Evolutionary conservation across 2,888 invertebrate genomes (phyloP).

Genomic region (Stenchaetothrips biformis): DNA sequence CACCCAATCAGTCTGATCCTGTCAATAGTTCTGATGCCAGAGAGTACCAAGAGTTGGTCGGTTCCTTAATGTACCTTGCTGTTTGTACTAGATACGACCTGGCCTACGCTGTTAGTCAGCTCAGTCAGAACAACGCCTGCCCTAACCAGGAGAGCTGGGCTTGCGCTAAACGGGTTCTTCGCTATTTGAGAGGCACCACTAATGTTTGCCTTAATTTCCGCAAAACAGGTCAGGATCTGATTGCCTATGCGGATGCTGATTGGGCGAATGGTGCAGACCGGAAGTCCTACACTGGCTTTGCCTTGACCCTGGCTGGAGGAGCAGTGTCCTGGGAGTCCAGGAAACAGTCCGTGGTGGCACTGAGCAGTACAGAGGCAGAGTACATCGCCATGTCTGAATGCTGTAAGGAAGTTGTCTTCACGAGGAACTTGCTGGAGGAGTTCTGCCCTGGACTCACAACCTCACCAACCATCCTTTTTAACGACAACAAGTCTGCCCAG

Average conservation of each 20-base stretch:
- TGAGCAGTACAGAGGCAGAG: not conserved
- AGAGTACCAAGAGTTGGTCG: not conserved
- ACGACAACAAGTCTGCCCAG: not conserved
- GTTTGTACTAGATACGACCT: not conserved
- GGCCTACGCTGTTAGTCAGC: not conserved
- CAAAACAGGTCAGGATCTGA: not conserved
- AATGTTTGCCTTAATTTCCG: not conserved
- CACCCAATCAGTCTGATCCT: not conserved
- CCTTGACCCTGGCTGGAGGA: not conserved
- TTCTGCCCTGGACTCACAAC: not conserved
- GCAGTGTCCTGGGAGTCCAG: not conserved
- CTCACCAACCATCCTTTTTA: not conserved
- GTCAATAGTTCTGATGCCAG: not conserved
- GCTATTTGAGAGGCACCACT: not conserved
- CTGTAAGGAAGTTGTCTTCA: not conserved
- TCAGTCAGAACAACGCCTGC: not conserved
- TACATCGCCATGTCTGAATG: not conserved
- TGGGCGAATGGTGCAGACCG: not conserved
- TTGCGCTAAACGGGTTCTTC: not conserved
- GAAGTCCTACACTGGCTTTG: constrained; percentile 1
- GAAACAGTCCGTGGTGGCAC: not conserved
- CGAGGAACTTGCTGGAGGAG: not conserved
- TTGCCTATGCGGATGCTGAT: not conserved
- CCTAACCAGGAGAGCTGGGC: not conserved
- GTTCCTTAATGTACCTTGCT: not conserved